Conservation (phyloP, 2,797 vertebrate genomes). For the Siniperca obscura region DNA sequence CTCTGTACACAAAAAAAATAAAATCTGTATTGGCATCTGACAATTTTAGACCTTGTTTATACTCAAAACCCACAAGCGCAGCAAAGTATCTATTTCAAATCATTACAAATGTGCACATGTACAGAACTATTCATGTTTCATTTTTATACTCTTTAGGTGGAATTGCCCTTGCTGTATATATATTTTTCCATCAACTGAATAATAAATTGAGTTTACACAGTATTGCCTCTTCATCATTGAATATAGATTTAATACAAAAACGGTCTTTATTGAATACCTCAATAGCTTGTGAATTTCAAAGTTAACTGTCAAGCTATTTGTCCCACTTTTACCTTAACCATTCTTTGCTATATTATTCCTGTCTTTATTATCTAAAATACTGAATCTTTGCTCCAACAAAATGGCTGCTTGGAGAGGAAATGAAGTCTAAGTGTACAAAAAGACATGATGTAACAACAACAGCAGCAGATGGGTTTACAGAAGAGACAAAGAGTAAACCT, state of each 20-base stretch:
- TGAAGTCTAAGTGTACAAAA: slow-evolving; percentile 59
- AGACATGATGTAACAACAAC: slow-evolving; percentile 76
- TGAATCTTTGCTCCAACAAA: slow-evolving; percentile 38
- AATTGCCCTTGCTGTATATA: neutral
- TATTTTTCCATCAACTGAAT: neutral
- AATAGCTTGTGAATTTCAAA: neutral
- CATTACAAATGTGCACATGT: neutral
- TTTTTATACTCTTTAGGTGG: neutral
- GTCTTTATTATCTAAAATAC: slow-evolving; percentile 16
- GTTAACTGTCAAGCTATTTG: neutral
- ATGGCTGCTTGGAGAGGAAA: slow-evolving; percentile 58
- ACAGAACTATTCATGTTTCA: neutral
- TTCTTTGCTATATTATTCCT: neutral
- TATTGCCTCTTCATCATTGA: neutral
- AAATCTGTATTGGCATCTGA: slow-evolving; percentile 3
- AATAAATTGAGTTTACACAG: neutral
- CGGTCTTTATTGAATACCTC: neutral
- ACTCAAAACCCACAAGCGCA: no score
- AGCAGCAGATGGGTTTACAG: slow-evolving; percentile 82
- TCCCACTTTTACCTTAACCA: neutral
- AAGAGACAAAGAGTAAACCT: slow-evolving; percentile 82
- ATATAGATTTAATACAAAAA: neutral
- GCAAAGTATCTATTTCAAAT: neutral
- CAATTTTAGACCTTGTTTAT: neutral
- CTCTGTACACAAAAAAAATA: neutral